Evolutionary conservation across 2,113 vertebrate species (phyloP).

Genomic region (Zingel zingel): DNA sequence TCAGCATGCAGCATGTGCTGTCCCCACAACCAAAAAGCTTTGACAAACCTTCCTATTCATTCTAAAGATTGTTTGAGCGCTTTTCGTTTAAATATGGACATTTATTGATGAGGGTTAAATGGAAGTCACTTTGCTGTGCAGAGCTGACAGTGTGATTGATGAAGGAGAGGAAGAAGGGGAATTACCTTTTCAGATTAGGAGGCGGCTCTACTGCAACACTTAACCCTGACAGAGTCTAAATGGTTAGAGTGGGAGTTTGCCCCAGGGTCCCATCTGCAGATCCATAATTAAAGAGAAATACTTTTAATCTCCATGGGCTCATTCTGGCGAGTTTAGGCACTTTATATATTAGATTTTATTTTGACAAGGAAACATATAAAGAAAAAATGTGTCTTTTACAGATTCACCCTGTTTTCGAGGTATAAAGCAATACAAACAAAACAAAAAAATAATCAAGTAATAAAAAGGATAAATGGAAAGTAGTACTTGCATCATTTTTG

Average conservation of each 20-base stretch:
- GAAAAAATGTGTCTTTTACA: neutral
- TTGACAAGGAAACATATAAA: constrained; percentile 1
- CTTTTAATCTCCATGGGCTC: constrained; percentile 23
- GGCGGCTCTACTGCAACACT: constrained; percentile 42
- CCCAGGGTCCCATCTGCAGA: constrained; percentile 26
- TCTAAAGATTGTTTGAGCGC: constrained; percentile 37
- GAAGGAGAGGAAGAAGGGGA: constrained; percentile 46
- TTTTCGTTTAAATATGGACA: constrained; percentile 64
- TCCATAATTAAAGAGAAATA: constrained; percentile 53
- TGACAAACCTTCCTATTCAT: constrained; percentile 43
- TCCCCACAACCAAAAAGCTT: constrained; percentile 7
- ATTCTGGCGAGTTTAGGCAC: neutral
- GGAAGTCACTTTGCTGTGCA: constrained; percentile 53
- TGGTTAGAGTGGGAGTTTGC: constrained; percentile 39
- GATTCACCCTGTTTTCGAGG: neutral
- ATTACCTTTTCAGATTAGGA: constrained; percentile 60
- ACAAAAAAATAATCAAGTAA: neutral
- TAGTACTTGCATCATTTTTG: neutral
- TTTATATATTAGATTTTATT: constrained; percentile 12
- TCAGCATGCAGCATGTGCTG: constrained; percentile 13
- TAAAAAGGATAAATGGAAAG: neutral
- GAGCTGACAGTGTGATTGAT: constrained; percentile 60
- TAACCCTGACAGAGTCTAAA: constrained; percentile 53
- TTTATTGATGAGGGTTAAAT: constrained; percentile 71
- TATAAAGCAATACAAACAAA: constrained; percentile 3